A percentile compares a stretch with the other conserved stretches of the same genome.
phyloP scores from a whole-genome alignment of 2,113 vertebrate species.

The Ameiurus melas region DNA sequence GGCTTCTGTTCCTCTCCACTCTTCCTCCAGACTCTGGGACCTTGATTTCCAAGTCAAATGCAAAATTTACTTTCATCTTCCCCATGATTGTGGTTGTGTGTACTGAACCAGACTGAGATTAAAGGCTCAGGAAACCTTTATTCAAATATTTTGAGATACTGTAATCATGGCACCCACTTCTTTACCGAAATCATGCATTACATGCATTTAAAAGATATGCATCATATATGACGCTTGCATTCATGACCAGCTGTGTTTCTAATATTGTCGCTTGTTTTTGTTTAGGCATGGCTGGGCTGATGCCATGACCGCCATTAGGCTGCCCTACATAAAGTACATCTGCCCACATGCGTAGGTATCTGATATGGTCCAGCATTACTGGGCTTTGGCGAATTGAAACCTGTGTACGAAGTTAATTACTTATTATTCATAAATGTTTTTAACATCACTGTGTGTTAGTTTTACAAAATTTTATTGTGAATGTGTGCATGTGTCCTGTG shows the following conservation, averaged over 20 bases:
- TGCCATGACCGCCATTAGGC: conserved; percentile 82
- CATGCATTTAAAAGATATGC: too few species aligned
- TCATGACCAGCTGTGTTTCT: neutral
- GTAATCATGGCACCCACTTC: neutral
- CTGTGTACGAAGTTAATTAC: neutral
- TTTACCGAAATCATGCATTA: neutral
- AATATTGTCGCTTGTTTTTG: neutral
- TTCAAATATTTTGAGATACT: too few species aligned
- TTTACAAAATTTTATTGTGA: neutral
- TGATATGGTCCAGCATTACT: neutral
- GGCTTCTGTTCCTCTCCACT: too few species aligned
- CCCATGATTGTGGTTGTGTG: too few species aligned
- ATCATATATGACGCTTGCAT: neutral
- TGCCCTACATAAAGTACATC: conserved; percentile 94
- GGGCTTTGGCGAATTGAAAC: neutral
- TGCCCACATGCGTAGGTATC: conserved; percentile 95
- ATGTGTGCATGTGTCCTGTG: neutral
- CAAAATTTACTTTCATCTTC: too few species aligned
- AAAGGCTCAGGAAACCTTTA: too few species aligned
- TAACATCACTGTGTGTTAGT: neutral
- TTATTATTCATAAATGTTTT: neutral
- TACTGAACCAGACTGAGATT: too few species aligned
- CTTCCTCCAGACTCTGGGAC: too few species aligned
- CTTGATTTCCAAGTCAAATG: too few species aligned
- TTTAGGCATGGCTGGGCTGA: conserved; percentile 94